Evolutionary conservation across 2,113 vertebrate species (phyloP), one percentile per base, ranked within the genome.

Genomic region (Chrysemys picta): DNA sequence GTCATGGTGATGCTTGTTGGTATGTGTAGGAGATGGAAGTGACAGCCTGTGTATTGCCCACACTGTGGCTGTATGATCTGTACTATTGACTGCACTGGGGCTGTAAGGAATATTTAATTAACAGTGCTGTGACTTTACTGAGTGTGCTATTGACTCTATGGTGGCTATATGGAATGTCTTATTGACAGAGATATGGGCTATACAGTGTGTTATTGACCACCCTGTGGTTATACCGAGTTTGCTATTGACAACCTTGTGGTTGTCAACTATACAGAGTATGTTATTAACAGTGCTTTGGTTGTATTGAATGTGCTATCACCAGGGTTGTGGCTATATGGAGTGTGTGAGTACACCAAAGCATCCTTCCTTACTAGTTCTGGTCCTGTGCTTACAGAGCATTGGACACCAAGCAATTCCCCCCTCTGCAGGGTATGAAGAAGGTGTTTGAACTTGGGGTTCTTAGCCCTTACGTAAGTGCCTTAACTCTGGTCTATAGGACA

Each of bases 251-350:
- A 31, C 49, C 49, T 22, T 4, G 27, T 6, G 57, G 47, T 50
- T 50, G 14, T 50, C 50, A 50, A 29, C 29, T 47, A 31, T 69
- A 62, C 13, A 19, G 49, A 50, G 38, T 54, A 27, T 83, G 81
- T 59, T 83, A 57, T 42, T 47, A 56, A 83, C 29, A 29, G 57
- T 57, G 81, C 24, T 24, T 14, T 19, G 10, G 27, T 27, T 21
- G 38, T 59, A 21, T 11, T 9, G 38, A 57, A 10, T 45, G 8
- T 57, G 38, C 25, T 27, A 5, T 75, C 22, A 85, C 38, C 19
- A 38, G 35, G 24, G 2, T 0, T 0, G 38, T 78, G 80, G 62
- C 25, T 0, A 2, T 69, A 52, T 38, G 79, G 38, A 31, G 24
- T 84, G 80, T 42, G 56, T 35, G 14, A n/a, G 7, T 69, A 69